Evolutionary conservation across 2,888 invertebrate species (phyloP).

Genomic region (Boloria selene): DNA sequence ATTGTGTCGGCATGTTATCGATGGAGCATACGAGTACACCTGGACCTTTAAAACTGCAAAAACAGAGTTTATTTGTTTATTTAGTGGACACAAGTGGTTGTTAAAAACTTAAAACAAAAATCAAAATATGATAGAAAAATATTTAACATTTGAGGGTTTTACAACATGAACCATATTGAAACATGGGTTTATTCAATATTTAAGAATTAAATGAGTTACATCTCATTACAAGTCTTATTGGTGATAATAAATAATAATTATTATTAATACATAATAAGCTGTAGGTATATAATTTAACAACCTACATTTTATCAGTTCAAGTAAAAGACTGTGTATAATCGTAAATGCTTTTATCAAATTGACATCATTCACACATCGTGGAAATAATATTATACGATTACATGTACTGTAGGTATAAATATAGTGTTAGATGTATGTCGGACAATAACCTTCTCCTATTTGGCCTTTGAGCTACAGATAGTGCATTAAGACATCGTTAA

Average conservation of each 20-base stretch:
- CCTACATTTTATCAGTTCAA: background rate
- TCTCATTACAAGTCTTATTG: no score
- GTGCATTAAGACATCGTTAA: constrained; percentile 1
- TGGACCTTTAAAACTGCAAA: constrained; percentile 92
- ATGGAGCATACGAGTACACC: constrained; percentile 99
- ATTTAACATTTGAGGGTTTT: no score
- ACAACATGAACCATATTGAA: no score
- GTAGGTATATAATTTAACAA: background rate
- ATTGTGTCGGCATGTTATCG: constrained; percentile 99
- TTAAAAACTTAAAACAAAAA: background rate
- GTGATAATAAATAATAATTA: no score
- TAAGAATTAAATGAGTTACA: no score
- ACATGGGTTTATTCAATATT: no score
- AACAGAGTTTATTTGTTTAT: background rate
- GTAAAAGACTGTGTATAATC: no score
- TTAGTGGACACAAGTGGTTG: no score
- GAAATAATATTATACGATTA: background rate
- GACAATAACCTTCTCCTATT: constrained; percentile 3
- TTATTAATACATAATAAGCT: no score
- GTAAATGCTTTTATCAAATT: no score
- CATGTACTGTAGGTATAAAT: constrained; percentile 4
- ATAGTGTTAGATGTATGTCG: constrained; percentile 4
- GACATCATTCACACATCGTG: no score
- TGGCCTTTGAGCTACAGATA: background rate
- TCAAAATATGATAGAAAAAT: no score